These are phyloP conservation scores for Alectura lathami DNA, from an alignment of 2,113 vertebrate genomes.

Conservation along the genomic window DNA sequence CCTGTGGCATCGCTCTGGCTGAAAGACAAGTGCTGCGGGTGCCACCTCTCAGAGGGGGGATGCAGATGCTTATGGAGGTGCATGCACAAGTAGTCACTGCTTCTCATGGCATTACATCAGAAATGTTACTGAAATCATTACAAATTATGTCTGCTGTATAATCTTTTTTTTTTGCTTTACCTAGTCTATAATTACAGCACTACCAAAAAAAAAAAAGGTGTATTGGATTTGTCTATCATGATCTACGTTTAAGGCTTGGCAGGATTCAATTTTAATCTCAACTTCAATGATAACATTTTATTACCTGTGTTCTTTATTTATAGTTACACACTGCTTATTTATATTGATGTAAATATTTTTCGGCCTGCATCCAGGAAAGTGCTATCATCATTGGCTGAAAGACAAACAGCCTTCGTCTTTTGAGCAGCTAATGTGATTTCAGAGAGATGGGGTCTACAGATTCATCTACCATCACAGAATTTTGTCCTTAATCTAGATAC, in stretches of 20 bases:
- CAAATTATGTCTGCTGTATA: slow-evolving; percentile 1
- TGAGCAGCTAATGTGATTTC: background rate
- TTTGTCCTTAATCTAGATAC: slow-evolving; percentile 1
- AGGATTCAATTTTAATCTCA: slow-evolving; percentile 69
- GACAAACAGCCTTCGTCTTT: background rate
- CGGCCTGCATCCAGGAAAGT: background rate
- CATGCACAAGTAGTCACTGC: background rate
- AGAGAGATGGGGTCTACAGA: background rate
- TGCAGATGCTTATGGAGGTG: fast-evolving
- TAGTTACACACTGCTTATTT: slow-evolving; percentile 29
- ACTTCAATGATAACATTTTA: slow-evolving; percentile 55
- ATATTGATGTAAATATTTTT: slow-evolving; percentile 48
- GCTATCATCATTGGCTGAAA: background rate
- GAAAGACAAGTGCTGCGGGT: fast-evolving
- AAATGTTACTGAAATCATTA: slow-evolving; percentile 1
- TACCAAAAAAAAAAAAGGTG: background rate
- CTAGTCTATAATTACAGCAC: slow-evolving; percentile 37
- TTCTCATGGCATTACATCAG: background rate
- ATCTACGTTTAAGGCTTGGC: slow-evolving; percentile 25
- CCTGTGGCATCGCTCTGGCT: fast-evolving
- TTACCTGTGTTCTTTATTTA: slow-evolving; percentile 53
- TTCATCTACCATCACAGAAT: background rate
- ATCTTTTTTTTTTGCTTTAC: slow-evolving; percentile 32
- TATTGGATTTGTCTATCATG: slow-evolving; percentile 41
- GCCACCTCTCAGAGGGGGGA: fast-evolving